Conservation (phyloP, 2,888 invertebrate genomes). For the Ischnus inquisitorius region DNA sequence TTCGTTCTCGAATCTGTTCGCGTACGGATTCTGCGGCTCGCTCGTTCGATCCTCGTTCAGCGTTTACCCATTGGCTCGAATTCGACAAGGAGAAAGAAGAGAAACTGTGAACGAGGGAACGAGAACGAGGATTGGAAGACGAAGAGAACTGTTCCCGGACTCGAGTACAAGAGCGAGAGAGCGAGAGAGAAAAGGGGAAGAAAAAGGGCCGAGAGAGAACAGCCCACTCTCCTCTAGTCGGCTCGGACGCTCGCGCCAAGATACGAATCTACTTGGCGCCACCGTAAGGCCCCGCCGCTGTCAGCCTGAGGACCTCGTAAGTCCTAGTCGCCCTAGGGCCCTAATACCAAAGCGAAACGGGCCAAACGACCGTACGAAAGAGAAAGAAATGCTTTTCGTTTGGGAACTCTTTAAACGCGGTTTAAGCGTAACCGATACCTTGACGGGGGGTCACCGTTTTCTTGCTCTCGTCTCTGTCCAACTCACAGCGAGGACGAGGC, state of each 20-base stretch:
- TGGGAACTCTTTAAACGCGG: constrained; percentile 82
- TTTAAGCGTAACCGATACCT: constrained; percentile 85
- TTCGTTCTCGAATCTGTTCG: constrained; percentile 62
- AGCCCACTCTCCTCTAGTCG: constrained; percentile 56
- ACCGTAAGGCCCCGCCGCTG: constrained; percentile 79
- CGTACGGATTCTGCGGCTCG: constrained; percentile 50
- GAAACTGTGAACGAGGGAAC: constrained; percentile 1
- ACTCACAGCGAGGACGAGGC: constrained; percentile 20
- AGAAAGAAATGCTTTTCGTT: constrained; percentile 66
- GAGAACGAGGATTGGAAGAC: constrained; percentile 18
- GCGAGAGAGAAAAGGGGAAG: constrained; percentile 17
- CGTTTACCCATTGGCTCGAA: constrained; percentile 60
- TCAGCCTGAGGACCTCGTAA: constrained; percentile 71
- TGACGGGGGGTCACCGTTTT: constrained; percentile 78
- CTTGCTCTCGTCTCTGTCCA: constrained; percentile 55
- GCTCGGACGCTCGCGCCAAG: constrained; percentile 80
- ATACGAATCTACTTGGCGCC: constrained; percentile 85
- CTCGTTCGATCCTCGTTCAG: constrained; percentile 37
- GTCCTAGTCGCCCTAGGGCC: constrained; percentile 66
- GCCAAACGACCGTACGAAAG: constrained; percentile 25
- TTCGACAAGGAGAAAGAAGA: constrained; percentile 46
- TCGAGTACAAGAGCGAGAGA: constrained; percentile 21
- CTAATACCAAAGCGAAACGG: constrained; percentile 16
- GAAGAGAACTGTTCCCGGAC: constrained; percentile 29
- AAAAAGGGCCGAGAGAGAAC: constrained; percentile 35